Conservation (phyloP, 2,797 vertebrate genomes). For the Falco concolor region DNA sequence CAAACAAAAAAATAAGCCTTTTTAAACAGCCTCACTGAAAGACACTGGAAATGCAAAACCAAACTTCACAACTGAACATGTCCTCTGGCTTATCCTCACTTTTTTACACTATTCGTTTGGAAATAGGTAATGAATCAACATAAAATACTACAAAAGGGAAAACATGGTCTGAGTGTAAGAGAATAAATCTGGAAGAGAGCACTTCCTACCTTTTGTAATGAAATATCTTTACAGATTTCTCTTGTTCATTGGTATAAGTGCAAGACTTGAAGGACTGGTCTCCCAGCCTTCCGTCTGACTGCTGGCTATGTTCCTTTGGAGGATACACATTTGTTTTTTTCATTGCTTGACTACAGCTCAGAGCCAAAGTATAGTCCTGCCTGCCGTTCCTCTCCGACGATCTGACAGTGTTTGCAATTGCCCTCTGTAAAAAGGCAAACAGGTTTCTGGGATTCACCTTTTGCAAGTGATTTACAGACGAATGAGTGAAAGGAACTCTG, state of each 20-base stretch:
- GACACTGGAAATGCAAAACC: not conserved
- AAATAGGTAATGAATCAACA: not conserved
- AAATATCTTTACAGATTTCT: not conserved
- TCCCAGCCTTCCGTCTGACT: not conserved
- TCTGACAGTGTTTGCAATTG: not conserved
- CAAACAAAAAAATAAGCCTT: not conserved
- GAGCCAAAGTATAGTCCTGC: not conserved
- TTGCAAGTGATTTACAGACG: not conserved
- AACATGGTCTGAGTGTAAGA: not conserved
- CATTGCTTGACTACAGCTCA: not conserved
- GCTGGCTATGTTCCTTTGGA: not conserved
- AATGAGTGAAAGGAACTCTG: not conserved
- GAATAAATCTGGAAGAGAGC: not conserved
- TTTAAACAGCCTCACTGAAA: not conserved
- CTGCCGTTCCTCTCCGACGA: not conserved
- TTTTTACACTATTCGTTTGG: not conserved
- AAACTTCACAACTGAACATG: not conserved
- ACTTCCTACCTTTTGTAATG: not conserved
- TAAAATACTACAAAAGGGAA: not conserved
- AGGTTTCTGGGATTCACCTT: not conserved
- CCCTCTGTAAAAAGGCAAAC: not conserved
- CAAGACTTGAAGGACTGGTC: not conserved
- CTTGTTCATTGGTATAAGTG: not conserved
- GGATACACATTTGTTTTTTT: not conserved
- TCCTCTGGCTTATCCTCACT: not conserved